A percentile compares a stretch with the other conserved stretches of the same genome.
phyloP scores from a whole-genome alignment of 2,113 vertebrate species.

The Corapipo altera region DNA sequence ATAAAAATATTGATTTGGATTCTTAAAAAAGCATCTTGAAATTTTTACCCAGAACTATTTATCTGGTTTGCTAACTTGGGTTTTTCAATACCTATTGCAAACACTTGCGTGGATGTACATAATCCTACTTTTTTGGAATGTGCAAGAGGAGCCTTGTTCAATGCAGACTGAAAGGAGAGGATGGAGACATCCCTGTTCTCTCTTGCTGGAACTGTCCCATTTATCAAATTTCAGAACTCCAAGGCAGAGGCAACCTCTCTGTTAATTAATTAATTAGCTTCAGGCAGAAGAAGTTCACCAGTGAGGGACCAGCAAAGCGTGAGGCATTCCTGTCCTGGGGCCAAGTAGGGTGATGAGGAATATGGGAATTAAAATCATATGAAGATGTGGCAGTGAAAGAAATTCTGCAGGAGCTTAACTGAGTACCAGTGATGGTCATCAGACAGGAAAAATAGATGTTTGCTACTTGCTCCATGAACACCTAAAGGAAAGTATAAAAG shows the following conservation, averaged over 20 bases:
- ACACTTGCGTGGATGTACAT: too few species aligned
- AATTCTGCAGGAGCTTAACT: not conserved
- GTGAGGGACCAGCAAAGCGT: not conserved
- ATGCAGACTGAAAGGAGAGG: not conserved
- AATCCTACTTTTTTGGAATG: too few species aligned
- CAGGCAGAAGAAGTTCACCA: not conserved
- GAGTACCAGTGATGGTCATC: not conserved
- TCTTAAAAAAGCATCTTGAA: too few species aligned
- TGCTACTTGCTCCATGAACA: not conserved
- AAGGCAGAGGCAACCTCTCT: not conserved
- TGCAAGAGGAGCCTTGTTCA: not conserved
- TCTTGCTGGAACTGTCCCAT: not conserved
- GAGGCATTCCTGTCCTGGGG: not conserved
- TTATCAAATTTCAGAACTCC: not conserved
- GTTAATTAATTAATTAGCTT: not conserved
- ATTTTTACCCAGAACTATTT: too few species aligned
- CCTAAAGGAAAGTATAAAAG: not conserved
- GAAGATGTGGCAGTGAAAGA: not conserved
- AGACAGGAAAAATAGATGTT: not conserved
- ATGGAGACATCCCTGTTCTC: not conserved
- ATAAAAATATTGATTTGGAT: too few species aligned
- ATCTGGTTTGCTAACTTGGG: too few species aligned
- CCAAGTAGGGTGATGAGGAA: fast-evolving
- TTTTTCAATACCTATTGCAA: too few species aligned
- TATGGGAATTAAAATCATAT: not conserved